Evolutionary conservation across 2,888 invertebrate species (phyloP).

Genomic region (Cacoxenus indagator): DNA sequence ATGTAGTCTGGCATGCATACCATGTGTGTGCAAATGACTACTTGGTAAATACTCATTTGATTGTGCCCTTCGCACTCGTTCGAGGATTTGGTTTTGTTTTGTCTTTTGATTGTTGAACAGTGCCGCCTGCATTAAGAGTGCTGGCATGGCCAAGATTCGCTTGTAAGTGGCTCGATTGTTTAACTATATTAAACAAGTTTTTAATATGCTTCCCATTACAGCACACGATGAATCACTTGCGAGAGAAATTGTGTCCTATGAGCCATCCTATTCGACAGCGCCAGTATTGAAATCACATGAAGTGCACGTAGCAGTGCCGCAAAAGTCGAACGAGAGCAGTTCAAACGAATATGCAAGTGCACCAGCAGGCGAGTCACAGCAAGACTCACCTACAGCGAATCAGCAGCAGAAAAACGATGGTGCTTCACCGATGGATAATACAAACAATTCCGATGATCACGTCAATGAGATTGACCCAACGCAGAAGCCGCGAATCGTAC

Average conservation of each 20-base stretch:
- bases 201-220: slow-evolving; percentile 65
- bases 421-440: slow-evolving; percentile 52
- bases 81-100: not conserved
- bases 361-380: slow-evolving; percentile 27
- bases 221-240: slow-evolving; percentile 57
- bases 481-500: slow-evolving; percentile 46
- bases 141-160: slow-evolving; percentile 34
- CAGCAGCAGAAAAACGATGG: slow-evolving; percentile 44
- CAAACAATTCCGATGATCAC: slow-evolving; percentile 51
- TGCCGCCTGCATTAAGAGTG: slow-evolving; percentile 2
- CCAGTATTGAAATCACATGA: slow-evolving; percentile 43
- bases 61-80: not conserved
- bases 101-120: not conserved
- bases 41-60: slow-evolving; percentile 18
- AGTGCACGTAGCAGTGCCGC: slow-evolving; percentile 52
- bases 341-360: slow-evolving; percentile 42
- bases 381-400: slow-evolving; percentile 44
- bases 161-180: slow-evolving; percentile 64
- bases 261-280: slow-evolving; percentile 56
- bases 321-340: slow-evolving; percentile 54
- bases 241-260: slow-evolving; percentile 56
- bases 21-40: slow-evolving; percentile 23
- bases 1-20: not conserved
- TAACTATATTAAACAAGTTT: slow-evolving; percentile 62
- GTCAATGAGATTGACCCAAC: slow-evolving; percentile 34